Evolutionary conservation across 2,888 invertebrate species (phyloP).

Genomic region (Drosophila sordidapex): DNA sequence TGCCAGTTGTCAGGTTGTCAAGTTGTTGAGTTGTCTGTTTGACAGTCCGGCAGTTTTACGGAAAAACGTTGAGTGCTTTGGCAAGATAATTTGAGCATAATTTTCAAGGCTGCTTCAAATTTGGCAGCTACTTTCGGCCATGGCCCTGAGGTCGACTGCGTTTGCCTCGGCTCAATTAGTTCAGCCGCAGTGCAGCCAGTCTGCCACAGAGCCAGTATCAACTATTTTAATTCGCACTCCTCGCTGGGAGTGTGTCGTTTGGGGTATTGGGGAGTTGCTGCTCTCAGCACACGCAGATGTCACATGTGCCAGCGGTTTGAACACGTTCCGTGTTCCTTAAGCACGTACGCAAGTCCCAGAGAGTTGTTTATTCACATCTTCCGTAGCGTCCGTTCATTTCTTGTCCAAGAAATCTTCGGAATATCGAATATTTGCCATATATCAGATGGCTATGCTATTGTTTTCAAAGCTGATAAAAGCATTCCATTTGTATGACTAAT

Average conservation of each 20-base stretch:
- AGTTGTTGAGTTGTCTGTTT: slow-evolving; percentile 33
- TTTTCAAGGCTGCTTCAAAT: slow-evolving; percentile 22
- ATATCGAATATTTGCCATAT: not conserved
- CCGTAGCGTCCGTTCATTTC: not conserved
- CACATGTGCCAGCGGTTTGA: slow-evolving; percentile 24
- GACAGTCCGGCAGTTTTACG: slow-evolving; percentile 35
- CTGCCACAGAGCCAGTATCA: slow-evolving; percentile 8
- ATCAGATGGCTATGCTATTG: not conserved
- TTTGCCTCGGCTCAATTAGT: slow-evolving; percentile 24
- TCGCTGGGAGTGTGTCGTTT: not conserved
- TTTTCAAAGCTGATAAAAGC: not conserved
- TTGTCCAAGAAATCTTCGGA: not conserved
- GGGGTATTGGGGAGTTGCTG: slow-evolving; percentile 16
- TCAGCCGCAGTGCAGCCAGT: slow-evolving; percentile 14
- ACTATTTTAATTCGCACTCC: slow-evolving; percentile 30
- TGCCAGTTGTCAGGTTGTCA: slow-evolving; percentile 15
- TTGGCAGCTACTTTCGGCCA: slow-evolving; percentile 9
- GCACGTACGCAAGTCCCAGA: not conserved
- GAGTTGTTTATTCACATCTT: not conserved
- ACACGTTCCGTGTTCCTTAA: not conserved
- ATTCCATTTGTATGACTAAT: slow-evolving; percentile 9
- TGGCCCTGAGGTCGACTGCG: slow-evolving; percentile 8
- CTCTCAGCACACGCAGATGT: slow-evolving; percentile 15
- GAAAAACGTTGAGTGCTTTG: slow-evolving; percentile 24
- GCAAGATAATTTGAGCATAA: slow-evolving; percentile 25